Evolutionary conservation across 1,140 invertebrate species (phyloP), one percentile per base, ranked within the genome.

Genomic region (Caenorhabditis briggsae): DNA sequence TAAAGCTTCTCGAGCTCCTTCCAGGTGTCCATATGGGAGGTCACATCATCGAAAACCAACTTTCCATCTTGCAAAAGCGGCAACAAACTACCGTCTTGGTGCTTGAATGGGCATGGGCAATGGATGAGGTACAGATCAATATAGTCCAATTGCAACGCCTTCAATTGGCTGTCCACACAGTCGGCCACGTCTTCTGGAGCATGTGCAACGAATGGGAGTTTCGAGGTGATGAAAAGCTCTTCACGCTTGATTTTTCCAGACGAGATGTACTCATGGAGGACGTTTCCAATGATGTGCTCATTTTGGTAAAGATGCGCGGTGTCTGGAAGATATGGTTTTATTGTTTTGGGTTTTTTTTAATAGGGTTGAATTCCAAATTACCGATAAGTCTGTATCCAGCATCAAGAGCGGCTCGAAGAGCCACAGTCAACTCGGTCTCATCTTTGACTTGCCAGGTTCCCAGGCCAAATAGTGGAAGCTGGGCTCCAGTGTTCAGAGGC

Each of bases 81-180:
- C 14, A 58, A 20, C 18, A 85, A 56, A 18, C 18, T 85, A 18
- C 55, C 65, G 8, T 46, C 64, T 20, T 70, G 61, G 23, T 85
- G 46, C 50, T 88, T 88, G 16, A 90, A 88, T 0, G 89, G 86
- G 64, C 88, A 84, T 0, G 96, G 96, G 33, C 94, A 94, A 88
- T 97, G 96, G 65, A 97, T 94, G 16, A 97, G 93, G 91, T 96
- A 96, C 83, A 97, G 93, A 90, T 97, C 96, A 5, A 97, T 92
- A 90, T 96, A 97, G 84, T 95, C 94, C 83, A 96, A 90, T 88
- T 95, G 94, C 20, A 97, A 93, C 55, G 94, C 94, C 82, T 94
- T 92, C 50, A 97, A 92, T 0, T 96, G 96, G 82, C 95, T 92
- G 55, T 95, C 94, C 25, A 96, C 92, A 88, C 94, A 96, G 58